Evolutionary conservation across 2,797 vertebrate species (phyloP), one percentile per base, ranked within the genome.

Genomic region (Tympanoctomys barrerae): DNA sequence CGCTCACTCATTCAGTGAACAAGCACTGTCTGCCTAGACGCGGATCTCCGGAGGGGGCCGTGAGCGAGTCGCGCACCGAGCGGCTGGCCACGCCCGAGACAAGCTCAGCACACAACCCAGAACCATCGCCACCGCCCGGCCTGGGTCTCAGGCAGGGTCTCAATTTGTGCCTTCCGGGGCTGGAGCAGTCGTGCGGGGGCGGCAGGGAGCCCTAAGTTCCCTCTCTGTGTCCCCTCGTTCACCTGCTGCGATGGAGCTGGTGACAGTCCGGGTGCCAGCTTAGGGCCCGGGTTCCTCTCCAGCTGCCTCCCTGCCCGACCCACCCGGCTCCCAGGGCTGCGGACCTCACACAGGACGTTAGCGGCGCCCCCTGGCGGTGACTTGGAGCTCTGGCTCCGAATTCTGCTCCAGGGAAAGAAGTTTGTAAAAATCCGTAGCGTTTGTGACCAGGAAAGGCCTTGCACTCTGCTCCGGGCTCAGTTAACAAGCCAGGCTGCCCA

Each of bases 1-100:
- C 7, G 3, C 7, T n/a, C 54, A 28, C 6, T 70, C 73, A n/a
- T n/a, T 36, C 70, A 9, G 0, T 61, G 70, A 49, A 22, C 66
- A 77, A 8, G 28, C 0, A 3, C 0, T 2, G 73, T 42, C 26
- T 0, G 46, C 31, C 91, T 18, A 16, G 36, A 0, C 1, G 0
- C 0, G 14, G 68, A 19, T 4, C 33, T 59, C 18, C 2, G 0
- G 57, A 19, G 28, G 19, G 21, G 12, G 1, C 19, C 2, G 1
- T 0, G 24, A 2, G 1, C 0, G 13, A 8, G 52, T 0, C 0
- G 21, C 13, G 33, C 31, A 14, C 6, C 1, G 0, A 4, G 49
- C 18, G 6, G 16, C 31, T 0, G 18, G 3, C 3, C 24, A 0
- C 5, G 10, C 21, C 8, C 3, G n/a, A 19, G 82, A 4, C 2